phyloP scores from a whole-genome alignment of 2,888 invertebrate species.

The Anthophora plumipes region DNA sequence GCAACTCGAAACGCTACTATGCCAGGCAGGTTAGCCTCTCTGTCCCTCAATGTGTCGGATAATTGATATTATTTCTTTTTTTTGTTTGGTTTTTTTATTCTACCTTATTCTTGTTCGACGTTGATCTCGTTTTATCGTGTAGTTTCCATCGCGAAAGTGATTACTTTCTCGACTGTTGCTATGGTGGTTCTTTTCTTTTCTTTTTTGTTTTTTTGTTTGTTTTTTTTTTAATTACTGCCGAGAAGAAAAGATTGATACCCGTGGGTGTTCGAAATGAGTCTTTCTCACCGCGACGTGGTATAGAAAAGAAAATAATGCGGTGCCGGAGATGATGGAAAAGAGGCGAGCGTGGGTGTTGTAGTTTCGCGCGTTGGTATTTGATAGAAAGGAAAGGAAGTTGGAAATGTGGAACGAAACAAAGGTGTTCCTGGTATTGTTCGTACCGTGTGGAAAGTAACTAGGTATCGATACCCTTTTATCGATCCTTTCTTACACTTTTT shows the following conservation, averaged over 20 bases:
- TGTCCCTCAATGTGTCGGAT: neutral
- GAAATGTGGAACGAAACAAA: slow-evolving; percentile 4
- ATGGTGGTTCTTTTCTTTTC: neutral
- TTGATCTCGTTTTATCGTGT: too few species aligned
- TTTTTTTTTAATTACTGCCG: neutral
- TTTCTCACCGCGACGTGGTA: neutral
- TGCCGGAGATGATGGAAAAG: neutral
- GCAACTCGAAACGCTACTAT: slow-evolving; percentile 71
- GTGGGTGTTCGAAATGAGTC: neutral
- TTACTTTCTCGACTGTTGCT: too few species aligned
- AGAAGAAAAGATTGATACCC: neutral
- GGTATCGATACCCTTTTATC: slow-evolving; percentile 7
- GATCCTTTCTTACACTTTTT: neutral
- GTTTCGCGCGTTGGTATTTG: slow-evolving; percentile 1
- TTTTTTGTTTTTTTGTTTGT: neutral
- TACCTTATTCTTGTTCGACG: too few species aligned
- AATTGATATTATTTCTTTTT: neutral
- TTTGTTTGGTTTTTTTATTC: neutral
- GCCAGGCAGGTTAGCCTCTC: slow-evolving; percentile 69
- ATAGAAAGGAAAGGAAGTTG: neutral
- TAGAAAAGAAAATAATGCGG: neutral
- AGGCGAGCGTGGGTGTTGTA: slow-evolving; percentile 19
- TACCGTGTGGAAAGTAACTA: neutral
- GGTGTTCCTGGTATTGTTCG: slow-evolving; percentile 29
- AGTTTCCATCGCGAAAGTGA: too few species aligned